phyloP scores from a whole-genome alignment of 2,888 invertebrate species.

The Cheilosia vulpina region DNA sequence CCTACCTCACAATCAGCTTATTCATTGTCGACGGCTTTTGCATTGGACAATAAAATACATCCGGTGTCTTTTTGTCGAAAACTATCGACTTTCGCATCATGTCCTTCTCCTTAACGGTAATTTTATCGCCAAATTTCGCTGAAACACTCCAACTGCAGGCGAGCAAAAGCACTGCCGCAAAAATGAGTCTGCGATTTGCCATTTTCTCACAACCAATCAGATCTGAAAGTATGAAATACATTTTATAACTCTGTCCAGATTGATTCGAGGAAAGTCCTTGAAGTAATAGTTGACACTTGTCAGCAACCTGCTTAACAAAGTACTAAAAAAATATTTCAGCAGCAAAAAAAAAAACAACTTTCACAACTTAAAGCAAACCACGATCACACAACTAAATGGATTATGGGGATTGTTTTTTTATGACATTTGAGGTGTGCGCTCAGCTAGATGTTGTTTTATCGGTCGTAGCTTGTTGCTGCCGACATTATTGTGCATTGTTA shows the following conservation, averaged over 20 bases:
- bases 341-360: conserved; percentile 68
- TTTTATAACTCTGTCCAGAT: neutral
- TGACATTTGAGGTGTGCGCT: neutral
- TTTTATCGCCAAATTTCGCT: conserved; percentile 79
- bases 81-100: conserved; percentile 91
- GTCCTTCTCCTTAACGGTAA: conserved; percentile 85
- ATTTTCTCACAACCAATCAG: conserved; percentile 35
- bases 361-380: conserved; percentile 53
- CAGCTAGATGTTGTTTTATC: conserved; percentile 1
- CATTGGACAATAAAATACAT: conserved; percentile 91
- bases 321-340: conserved; percentile 4
- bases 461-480: conserved; percentile 10
- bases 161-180: conserved; percentile 55
- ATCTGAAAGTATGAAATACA: conserved; percentile 46
- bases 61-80: conserved; percentile 91
- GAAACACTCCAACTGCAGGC: conserved; percentile 74
- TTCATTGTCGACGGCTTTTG: conserved; percentile 90
- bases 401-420: neutral
- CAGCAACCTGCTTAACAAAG: conserved; percentile 64
- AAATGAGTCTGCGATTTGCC: conserved; percentile 54
- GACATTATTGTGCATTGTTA: conserved; percentile 13
- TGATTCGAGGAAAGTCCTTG: conserved; percentile 62
- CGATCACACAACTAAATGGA: neutral
- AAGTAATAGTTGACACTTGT: conserved; percentile 34
- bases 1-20: conserved; percentile 88